phyloP scores from a whole-genome alignment of 1,140 invertebrate genomes.

The Tigriopus japonicus region DNA sequence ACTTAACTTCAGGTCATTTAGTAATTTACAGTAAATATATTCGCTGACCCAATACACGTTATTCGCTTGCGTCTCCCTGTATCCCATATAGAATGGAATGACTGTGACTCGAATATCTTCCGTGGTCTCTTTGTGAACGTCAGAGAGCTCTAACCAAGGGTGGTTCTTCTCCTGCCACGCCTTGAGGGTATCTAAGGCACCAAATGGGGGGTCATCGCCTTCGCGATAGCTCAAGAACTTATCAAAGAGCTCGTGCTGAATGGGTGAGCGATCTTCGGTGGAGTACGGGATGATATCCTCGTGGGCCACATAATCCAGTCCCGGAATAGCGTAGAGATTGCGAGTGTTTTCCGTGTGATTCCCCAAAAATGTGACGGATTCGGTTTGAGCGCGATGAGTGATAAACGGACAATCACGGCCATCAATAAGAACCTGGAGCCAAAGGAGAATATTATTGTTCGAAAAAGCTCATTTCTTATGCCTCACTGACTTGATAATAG shows the following conservation, averaged over 20 bases:
- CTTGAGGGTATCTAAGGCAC: conserved; percentile 65
- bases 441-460: background rate
- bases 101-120: conserved; percentile 87
- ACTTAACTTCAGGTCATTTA: too few species aligned
- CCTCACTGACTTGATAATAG: conserved; percentile 52
- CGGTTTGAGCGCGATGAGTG: conserved; percentile 71
- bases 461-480: background rate
- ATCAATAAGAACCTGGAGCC: conserved; percentile 59
- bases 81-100: conserved; percentile 94
- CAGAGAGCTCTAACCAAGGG: conserved; percentile 84
- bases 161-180: conserved; percentile 96
- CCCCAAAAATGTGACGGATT: conserved; percentile 90
- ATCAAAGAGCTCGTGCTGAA: conserved; percentile 87
- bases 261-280: conserved; percentile 52
- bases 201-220: conserved; percentile 44
- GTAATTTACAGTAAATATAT: too few species aligned
- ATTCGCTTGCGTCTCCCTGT: conserved; percentile 62
- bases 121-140: conserved; percentile 94
- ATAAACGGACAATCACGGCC: conserved; percentile 86
- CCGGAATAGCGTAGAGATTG: conserved; percentile 73
- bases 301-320: conserved; percentile 88
- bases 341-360: conserved; percentile 72
- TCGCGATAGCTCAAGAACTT: conserved; percentile 56
- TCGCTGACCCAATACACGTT: conserved; percentile 70
- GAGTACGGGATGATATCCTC: conserved; percentile 79